Evolutionary conservation across 2,113 vertebrate genomes (phyloP), one percentile per base, ranked within the genome.

Genomic region (Riparia riparia): DNA sequence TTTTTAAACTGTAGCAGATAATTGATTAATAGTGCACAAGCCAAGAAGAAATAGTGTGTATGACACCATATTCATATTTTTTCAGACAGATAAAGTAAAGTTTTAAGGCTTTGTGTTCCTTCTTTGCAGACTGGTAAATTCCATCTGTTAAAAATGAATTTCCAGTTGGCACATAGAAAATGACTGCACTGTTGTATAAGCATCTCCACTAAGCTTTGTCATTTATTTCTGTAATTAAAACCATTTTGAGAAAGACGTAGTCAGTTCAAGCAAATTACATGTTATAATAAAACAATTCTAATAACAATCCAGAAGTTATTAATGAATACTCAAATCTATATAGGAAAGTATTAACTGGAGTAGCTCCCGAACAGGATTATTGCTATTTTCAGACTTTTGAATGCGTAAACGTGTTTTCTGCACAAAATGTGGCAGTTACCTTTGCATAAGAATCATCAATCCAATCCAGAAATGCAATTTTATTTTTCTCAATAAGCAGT

Each of bases 171-270:
- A 83, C 61, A 68, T 50, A 92, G 96, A 95, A 97, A 97, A 97
- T 84, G 93, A 88, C 94, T 97, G 93, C 74, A 89, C 91, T 97
- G 90, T 96, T 93, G 93, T 97, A 94, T 97, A 97, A 97, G 95
- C 96, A 96, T 97, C 95, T 97, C 94, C 91, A 86, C 79, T 93
- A 97, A 94, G 94, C 89, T 94, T 94, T 97, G 90, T 89, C 96
- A 98, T 98, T 97, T 97, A 97, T 97, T 97, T 96, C 93, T 94
- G 95, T 97, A 98, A 98, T 98, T 98, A 98, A 97, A 97, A 95
- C 86, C 12, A 28, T 96, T 97, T 95, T 96, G 86, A 95, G 82
- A 96, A 93, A 97, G 83, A 97, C 1, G 7, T 90, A 96, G 83
- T 82, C 90, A 96, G 96, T 98, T 96, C 89, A 92, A 96, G 96